These are phyloP conservation scores for Mizuhopecten yessoensis DNA, from an alignment of 1,140 invertebrate species.

Conservation along the genomic window DNA sequence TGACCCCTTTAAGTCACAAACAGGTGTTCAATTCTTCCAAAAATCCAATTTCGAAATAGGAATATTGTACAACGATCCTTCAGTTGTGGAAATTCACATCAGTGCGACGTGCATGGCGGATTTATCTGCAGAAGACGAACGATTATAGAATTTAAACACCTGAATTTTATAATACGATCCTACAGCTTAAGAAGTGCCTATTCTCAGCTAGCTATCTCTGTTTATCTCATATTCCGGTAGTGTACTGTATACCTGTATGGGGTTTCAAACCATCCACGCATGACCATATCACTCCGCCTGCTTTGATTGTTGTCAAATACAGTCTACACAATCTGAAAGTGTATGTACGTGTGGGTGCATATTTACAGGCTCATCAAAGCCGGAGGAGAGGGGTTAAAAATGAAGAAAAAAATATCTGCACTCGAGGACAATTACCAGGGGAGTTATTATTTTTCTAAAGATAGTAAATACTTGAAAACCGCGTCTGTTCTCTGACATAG, in stretches of 20 bases:
- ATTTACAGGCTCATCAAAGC: slow-evolving; percentile 8
- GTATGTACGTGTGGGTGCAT: slow-evolving; percentile 1
- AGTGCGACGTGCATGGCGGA: neutral
- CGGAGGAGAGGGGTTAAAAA: neutral
- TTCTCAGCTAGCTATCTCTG: neutral
- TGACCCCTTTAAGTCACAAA: neutral
- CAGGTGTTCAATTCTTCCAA: slow-evolving; percentile 18
- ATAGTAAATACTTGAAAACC: neutral
- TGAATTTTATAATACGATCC: neutral
- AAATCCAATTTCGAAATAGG: slow-evolving; percentile 26
- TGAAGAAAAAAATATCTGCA: neutral
- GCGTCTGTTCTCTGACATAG: neutral
- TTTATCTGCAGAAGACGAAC: slow-evolving; percentile 24
- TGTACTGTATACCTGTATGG: slow-evolving; percentile 15
- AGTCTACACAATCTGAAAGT: neutral
- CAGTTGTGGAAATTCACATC: neutral
- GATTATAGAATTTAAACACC: neutral
- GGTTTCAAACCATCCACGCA: neutral
- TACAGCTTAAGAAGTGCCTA: neutral
- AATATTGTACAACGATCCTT: neutral
- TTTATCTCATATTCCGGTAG: neutral
- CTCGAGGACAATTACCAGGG: neutral
- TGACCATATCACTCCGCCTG: slow-evolving; percentile 23
- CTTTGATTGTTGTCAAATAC: slow-evolving; percentile 28
- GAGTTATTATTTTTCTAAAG: neutral